Evolutionary conservation across 1,140 invertebrate species (phyloP).

Genomic region (Rhynchophorus ferrugineus): DNA sequence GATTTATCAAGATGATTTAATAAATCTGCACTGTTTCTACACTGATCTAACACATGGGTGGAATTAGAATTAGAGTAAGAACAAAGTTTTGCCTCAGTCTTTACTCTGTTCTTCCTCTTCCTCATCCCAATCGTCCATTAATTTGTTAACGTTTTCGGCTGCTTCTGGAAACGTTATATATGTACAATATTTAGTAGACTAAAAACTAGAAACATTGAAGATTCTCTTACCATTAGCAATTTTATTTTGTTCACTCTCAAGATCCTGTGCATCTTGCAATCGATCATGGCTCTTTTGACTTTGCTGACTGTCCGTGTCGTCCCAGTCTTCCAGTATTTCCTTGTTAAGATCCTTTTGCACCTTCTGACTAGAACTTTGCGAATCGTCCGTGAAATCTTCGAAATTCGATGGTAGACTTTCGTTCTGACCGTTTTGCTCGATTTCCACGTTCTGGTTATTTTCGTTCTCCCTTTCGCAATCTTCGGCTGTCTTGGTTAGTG

Average conservation of each 20-base stretch:
- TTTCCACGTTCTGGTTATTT: constrained; percentile 5
- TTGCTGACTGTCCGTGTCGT: constrained; percentile 40
- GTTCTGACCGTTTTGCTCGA: constrained; percentile 1
- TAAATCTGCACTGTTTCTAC: too few species aligned
- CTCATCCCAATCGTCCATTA: constrained; percentile 42
- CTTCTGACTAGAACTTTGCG: constrained; percentile 9
- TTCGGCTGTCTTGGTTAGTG: background rate
- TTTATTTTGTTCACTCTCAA: background rate
- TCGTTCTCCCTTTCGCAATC: background rate
- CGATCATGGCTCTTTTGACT: constrained; percentile 24
- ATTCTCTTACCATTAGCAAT: constrained; percentile 1
- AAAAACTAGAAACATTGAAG: background rate
- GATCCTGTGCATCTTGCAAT: background rate
- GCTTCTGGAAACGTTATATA: constrained; percentile 1
- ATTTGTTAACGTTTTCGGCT: constrained; percentile 33
- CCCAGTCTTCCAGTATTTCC: constrained; percentile 38
- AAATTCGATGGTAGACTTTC: constrained; percentile 12
- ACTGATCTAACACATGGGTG: too few species aligned
- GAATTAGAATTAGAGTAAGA: too few species aligned
- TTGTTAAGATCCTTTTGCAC: constrained; percentile 25
- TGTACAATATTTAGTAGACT: background rate
- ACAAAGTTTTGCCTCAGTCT: too few species aligned
- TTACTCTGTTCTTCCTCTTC: constrained; percentile 36
- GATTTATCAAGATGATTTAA: too few species aligned
- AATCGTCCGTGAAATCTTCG: constrained; percentile 19